Percentiles rank a stretch among this genome's conserved stretches.
Evolutionary conservation across 2,888 invertebrate genomes (phyloP).

Genomic region (Apantesis nais): DNA sequence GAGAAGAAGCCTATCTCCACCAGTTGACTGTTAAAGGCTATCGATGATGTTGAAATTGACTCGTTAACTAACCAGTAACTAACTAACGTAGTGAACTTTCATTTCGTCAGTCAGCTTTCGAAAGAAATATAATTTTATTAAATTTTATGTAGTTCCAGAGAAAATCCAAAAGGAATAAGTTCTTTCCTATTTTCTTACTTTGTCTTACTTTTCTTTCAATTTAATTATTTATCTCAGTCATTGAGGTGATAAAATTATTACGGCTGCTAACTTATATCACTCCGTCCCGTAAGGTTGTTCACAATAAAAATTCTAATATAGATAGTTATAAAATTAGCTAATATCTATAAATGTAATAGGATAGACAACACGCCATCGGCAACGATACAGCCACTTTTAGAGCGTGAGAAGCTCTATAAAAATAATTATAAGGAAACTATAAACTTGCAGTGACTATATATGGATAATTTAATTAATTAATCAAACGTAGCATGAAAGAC

Average conservation of each 20-base stretch:
- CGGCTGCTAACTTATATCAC: not conserved
- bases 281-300: not conserved
- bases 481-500: not conserved
- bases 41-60: no score
- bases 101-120: no score
- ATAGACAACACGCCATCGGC: not conserved
- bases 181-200: no score
- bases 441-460: not conserved
- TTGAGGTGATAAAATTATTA: not conserved
- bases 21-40: no score
- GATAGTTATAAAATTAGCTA: not conserved
- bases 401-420: not conserved
- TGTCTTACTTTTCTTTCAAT: no score
- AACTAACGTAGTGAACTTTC: no score
- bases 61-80: no score
- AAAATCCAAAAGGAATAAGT: no score
- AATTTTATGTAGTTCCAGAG: no score
- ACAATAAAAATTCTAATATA: not conserved
- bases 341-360: not conserved
- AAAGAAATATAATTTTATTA: no score
- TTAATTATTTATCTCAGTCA: not conserved
- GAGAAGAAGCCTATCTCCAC: no score
- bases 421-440: not conserved
- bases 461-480: not conserved
- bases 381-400: not conserved